These are phyloP conservation scores for Meliscaeva auricollis DNA, from an alignment of 2,888 invertebrate species.

Conservation along the genomic window DNA sequence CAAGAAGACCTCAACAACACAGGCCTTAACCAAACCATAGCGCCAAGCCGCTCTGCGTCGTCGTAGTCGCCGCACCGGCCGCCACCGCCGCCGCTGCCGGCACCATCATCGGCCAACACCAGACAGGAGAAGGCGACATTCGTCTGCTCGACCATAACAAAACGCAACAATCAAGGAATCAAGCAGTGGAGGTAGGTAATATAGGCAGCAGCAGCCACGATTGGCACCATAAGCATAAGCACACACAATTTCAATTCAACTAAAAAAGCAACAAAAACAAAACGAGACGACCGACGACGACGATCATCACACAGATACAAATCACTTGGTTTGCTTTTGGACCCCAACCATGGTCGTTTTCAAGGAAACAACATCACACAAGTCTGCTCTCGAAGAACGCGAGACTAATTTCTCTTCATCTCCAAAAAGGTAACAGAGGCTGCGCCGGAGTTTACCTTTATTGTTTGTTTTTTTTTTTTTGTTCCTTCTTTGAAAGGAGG, in stretches of 20 bases:
- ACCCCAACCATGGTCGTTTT: conserved; percentile 71
- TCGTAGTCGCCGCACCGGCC: background rate
- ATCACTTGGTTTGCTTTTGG: conserved; percentile 72
- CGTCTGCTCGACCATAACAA: conserved; percentile 70
- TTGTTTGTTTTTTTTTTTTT: background rate
- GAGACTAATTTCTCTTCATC: conserved; percentile 83
- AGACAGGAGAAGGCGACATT: conserved; percentile 72
- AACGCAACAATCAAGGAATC: conserved; percentile 47
- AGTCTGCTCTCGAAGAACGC: conserved; percentile 43
- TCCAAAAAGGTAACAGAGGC: conserved; percentile 68
- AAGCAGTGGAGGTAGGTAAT: conserved; percentile 25
- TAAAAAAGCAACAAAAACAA: conserved; percentile 43
- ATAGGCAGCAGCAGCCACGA: conserved; percentile 36
- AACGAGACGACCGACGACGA: conserved; percentile 32
- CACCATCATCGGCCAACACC: conserved; percentile 27
- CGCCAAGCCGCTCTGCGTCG: conserved; percentile 15
- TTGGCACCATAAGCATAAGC: conserved; percentile 58
- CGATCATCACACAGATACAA: conserved; percentile 68
- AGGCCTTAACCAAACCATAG: conserved; percentile 23
- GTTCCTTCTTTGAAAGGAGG: conserved; percentile 19
- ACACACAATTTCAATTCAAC: conserved; percentile 50
- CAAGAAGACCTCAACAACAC: conserved; percentile 48
- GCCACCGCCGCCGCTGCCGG: conserved; percentile 7
- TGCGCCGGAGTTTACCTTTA: conserved; percentile 55
- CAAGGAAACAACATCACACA: conserved; percentile 61